Conservation (phyloP, 2,113 vertebrate genomes). For the Seriola quinqueradiata region DNA sequence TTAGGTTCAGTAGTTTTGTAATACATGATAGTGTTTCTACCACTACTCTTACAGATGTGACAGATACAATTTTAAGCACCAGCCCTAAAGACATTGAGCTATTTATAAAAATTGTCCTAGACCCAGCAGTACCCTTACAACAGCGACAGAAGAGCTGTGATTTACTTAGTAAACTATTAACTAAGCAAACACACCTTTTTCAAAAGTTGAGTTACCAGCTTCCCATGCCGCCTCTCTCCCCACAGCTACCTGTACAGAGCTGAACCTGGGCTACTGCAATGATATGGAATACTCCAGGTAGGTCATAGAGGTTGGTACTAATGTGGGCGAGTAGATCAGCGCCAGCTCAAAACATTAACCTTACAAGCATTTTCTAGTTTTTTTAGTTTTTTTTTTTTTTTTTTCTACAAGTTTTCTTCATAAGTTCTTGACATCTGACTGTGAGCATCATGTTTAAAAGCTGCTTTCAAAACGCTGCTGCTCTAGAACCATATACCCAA, state of each 20-base stretch:
- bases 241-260: conserved; percentile 88
- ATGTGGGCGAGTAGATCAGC: neutral
- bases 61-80: neutral
- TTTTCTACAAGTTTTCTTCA: no score
- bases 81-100: neutral
- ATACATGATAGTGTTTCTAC: neutral
- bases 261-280: conserved; percentile 89
- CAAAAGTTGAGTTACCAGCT: neutral
- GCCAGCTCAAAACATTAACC: neutral
- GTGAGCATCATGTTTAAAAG: neutral
- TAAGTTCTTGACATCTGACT: neutral
- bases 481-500: conserved; percentile 88
- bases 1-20: neutral
- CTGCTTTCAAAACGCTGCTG: neutral
- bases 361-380: neutral
- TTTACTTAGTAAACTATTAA: neutral
- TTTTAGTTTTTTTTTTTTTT: no score
- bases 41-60: neutral
- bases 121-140: neutral
- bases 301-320: conserved; percentile 32
- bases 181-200: neutral
- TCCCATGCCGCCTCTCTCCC: neutral
- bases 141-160: neutral
- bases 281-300: conserved; percentile 87
- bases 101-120: no score